Evolutionary conservation across 2,797 vertebrate genomes (phyloP).

Genomic region (Pseudochirops corinnae): DNA sequence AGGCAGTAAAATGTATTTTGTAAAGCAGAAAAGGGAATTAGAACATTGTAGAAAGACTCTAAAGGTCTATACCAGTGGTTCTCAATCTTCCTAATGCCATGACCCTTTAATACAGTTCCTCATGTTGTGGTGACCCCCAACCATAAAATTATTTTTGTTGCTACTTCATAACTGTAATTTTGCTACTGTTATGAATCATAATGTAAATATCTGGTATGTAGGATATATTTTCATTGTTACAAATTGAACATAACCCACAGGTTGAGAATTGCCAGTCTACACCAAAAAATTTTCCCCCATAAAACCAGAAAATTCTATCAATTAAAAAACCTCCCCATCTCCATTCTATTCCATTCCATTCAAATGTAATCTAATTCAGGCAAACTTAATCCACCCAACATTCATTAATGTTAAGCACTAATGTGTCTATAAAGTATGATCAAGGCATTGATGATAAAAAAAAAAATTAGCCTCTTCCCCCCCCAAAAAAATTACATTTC

Average conservation of each 20-base stretch:
- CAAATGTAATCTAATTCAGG: background rate
- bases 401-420: background rate
- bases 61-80: too few relatives aligned
- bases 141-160: too few relatives aligned
- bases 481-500: background rate
- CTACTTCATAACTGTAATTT: too few relatives aligned
- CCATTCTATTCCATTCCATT: background rate
- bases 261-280: background rate
- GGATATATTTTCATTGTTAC: too few relatives aligned
- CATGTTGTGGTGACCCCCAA: too few relatives aligned
- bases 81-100: too few relatives aligned
- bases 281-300: background rate
- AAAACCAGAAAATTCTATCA: background rate
- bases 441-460: background rate
- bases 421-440: background rate
- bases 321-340: background rate
- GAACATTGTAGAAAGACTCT: background rate
- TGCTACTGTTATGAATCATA: too few relatives aligned
- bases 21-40: background rate
- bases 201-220: too few relatives aligned
- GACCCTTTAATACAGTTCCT: too few relatives aligned
- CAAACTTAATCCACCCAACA: background rate
- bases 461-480: background rate
- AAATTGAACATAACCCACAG: too few relatives aligned
- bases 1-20: background rate